Conservation (phyloP, 2,797 vertebrate species). For the Lepilemur ruficaudatus region DNA sequence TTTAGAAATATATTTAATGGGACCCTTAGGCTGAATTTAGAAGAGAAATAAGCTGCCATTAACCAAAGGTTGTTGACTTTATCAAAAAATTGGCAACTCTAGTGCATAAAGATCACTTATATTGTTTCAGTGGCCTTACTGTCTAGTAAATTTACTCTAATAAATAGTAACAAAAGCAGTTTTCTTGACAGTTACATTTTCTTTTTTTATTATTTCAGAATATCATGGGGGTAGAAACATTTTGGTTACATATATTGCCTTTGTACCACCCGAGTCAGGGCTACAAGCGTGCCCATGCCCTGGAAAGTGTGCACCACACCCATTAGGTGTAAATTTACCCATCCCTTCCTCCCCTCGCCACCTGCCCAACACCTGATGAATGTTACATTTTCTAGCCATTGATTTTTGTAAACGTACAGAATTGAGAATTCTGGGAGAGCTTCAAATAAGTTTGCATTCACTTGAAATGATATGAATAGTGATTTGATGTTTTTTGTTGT, state of each 20-base stretch:
- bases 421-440: conserved; percentile 71
- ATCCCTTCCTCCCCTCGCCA: too few relatives aligned
- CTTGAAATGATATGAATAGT: conserved; percentile 63
- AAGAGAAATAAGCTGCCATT: conserved; percentile 67
- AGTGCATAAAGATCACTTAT: conserved; percentile 44
- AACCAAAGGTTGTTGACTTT: background rate
- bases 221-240: too few relatives aligned
- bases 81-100: conserved; percentile 68
- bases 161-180: conserved; percentile 72
- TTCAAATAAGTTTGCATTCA: conserved; percentile 70
- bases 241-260: too few relatives aligned
- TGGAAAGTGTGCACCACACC: too few relatives aligned
- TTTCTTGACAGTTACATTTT: conserved; percentile 74
- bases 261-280: too few relatives aligned
- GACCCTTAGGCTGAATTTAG: conserved; percentile 51
- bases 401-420: conserved; percentile 74
- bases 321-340: too few relatives aligned
- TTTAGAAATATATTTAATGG: conserved; percentile 72
- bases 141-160: conserved; percentile 63
- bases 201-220: background rate
- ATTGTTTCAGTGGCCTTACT: conserved; percentile 69
- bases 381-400: conserved; percentile 62
- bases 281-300: too few relatives aligned
- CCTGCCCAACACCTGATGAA: too few relatives aligned
- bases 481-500: conserved; percentile 32